A percentile compares a stretch with the other conserved stretches of the same genome.
Evolutionary conservation across 1,140 invertebrate species (phyloP).

Genomic region (Antheraea mylitta): DNA sequence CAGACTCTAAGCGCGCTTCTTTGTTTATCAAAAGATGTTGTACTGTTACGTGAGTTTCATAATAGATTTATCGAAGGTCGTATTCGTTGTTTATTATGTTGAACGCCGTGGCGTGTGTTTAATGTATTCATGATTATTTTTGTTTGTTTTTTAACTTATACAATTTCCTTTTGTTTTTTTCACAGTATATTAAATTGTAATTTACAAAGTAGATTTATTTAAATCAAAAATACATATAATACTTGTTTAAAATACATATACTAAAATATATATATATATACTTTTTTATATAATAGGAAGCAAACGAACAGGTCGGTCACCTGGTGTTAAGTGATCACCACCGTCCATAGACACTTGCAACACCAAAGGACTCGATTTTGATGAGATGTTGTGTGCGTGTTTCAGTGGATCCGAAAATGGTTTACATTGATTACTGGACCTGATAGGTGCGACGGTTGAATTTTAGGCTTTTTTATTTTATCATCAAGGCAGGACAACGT

Average conservation of each 20-base stretch:
- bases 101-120: not conserved
- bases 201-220: not conserved
- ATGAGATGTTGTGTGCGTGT: too few species aligned
- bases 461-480: too few species aligned
- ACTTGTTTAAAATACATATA: not conserved
- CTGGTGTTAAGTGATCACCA: too few species aligned
- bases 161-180: not conserved
- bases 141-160: not conserved
- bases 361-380: too few species aligned
- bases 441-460: too few species aligned
- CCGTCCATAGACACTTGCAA: too few species aligned
- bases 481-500: too few species aligned
- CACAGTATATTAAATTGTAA: not conserved
- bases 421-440: too few species aligned
- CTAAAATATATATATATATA: not conserved
- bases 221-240: not conserved
- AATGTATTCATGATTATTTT: not conserved
- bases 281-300: too few species aligned
- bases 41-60: not conserved
- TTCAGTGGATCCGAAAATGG: too few species aligned
- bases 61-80: not conserved
- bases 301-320: too few species aligned
- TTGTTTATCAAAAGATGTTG: slow-evolving; percentile 3
- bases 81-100: not conserved
- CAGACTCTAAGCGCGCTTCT: not conserved